phyloP scores from a whole-genome alignment of 2,888 invertebrate species.

The Parnassius smintheus region DNA sequence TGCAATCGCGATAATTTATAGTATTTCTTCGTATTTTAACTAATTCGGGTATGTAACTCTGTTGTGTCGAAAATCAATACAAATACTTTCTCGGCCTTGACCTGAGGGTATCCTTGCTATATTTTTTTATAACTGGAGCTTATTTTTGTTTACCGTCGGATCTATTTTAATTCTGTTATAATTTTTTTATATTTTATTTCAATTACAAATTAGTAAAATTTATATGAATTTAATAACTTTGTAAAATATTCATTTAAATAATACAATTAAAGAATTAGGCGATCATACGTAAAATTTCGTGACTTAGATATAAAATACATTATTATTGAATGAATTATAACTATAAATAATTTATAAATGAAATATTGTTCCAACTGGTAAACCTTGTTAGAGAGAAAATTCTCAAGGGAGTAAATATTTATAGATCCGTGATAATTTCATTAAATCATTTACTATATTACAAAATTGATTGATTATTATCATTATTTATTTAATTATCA shows the following conservation, averaged over 20 bases:
- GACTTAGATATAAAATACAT: no score
- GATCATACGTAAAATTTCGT: no score
- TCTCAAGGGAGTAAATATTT: no score
- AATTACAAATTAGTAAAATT: background rate
- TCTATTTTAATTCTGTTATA: slow-evolving; percentile 16
- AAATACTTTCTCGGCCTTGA: slow-evolving; percentile 79
- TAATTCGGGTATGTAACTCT: slow-evolving; percentile 48
- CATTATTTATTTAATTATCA: no score
- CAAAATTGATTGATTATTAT: no score
- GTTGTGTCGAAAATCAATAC: slow-evolving; percentile 79
- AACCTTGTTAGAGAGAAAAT: no score
- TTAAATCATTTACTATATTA: no score
- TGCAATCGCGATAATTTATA: slow-evolving; percentile 64
- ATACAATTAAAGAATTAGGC: no score
- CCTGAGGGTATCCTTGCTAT: slow-evolving; percentile 43
- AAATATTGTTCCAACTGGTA: no score
- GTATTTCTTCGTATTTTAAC: slow-evolving; percentile 53
- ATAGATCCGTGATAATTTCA: no score
- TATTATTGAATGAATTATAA: no score
- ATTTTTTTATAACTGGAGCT: slow-evolving; percentile 23
- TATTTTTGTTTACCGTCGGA: slow-evolving; percentile 19
- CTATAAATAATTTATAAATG: no score
- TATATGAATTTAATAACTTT: background rate
- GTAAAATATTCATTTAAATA: background rate
- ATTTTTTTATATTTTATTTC: slow-evolving; percentile 5